A percentile compares a stretch with the other conserved stretches of the same genome.
Evolutionary conservation across 2,113 vertebrate genomes (phyloP).

Genomic region (Syrrhaptes paradoxus): DNA sequence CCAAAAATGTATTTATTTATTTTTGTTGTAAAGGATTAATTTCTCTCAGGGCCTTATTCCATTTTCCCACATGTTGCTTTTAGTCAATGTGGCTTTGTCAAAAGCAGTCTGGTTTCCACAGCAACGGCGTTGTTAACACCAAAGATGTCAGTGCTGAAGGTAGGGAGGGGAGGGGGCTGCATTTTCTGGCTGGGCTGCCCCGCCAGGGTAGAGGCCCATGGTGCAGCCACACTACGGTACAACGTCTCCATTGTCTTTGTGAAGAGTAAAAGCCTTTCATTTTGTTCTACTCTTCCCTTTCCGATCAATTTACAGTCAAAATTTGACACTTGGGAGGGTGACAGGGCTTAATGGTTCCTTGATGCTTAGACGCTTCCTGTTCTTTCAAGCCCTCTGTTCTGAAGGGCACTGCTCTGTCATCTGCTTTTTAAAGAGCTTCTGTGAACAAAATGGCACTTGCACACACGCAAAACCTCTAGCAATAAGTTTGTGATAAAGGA

Average conservation of each 20-base stretch:
- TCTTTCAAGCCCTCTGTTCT: background rate
- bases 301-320: constrained; percentile 42
- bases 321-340: constrained; percentile 12
- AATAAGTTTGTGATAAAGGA: background rate
- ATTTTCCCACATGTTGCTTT: constrained; percentile 62
- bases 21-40: background rate
- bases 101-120: constrained; percentile 59
- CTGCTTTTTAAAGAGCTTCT: background rate
- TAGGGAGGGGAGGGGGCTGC: constrained; percentile 24
- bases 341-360: background rate
- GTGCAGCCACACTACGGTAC: constrained; percentile 43
- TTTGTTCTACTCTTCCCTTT: constrained; percentile 23
- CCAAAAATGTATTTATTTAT: background rate
- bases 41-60: constrained; percentile 28
- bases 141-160: constrained; percentile 63
- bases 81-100: constrained; percentile 68
- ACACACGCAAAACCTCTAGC: background rate
- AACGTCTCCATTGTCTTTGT: constrained; percentile 46
- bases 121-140: constrained; percentile 50
- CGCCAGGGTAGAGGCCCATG: background rate
- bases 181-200: constrained; percentile 39
- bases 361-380: constrained; percentile 30
- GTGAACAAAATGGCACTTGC: background rate
- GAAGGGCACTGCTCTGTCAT: background rate
- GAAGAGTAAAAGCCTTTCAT: constrained; percentile 37